Evolutionary conservation across 2,797 vertebrate genomes (phyloP), one percentile per base, ranked within the genome.

Genomic region (Hypotaenidia okinawae): DNA sequence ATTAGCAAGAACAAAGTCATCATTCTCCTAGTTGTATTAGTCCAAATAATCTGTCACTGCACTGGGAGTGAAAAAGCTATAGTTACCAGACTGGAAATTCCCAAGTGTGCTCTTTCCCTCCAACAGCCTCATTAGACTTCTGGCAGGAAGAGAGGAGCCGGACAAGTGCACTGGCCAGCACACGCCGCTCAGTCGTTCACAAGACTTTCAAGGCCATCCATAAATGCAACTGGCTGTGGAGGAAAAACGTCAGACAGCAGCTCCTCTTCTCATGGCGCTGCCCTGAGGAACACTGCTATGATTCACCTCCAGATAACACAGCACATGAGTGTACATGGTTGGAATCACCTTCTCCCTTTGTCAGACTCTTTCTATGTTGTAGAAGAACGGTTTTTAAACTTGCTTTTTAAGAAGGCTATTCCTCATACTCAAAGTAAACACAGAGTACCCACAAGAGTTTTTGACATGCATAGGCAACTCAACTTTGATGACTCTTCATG

Each of bases 101-200:
- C 69, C 55, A 55, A 35, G 41, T 0, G 7, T 22, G 6, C 13
- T 86, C 51, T 47, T 87, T 78, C 30, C 41, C 19, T 88, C 89
- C 63, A 89, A 54, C 8, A 89, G 54, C 27, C 55, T 86, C 76
- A 76, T 86, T 45, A 73, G 69, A 76, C 47, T 91, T 88, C 76
- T 82, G 66, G 11, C 33, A 91, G 39, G 13, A 62, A 87, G 45
- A 67, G 37, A 84, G 35, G 32, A 80, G 62, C 16, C 62, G 54
- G 10, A 80, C 28, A 84, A 89, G 69, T 21, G 6, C 27, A 72
- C 30, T 69, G 61, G 43, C 45, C 67, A 66, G 59, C 39, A 63
- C 15, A 59, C 0, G 1, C 17, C 10, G 43, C 68, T 74, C 86
- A 57, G 43, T 27, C 1, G 0, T 68, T 89, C 39, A 69, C 11